A percentile compares a stretch with the other conserved stretches of the same genome.
Evolutionary conservation across 2,113 vertebrate species (phyloP).

Genomic region (Nothocercus julius): DNA sequence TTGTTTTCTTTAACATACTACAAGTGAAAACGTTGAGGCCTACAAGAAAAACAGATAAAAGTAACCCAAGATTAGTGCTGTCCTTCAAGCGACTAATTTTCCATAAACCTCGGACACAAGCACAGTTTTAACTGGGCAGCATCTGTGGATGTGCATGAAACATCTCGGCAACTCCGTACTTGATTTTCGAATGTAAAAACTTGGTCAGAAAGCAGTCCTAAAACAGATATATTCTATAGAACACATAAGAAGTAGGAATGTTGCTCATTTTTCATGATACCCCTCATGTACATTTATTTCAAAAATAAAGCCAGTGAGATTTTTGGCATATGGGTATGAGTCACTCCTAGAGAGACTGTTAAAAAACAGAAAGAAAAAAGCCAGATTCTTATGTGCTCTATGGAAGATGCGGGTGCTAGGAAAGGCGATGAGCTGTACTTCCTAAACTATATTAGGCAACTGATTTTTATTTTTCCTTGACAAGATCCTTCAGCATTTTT

Average conservation of each 20-base stretch:
- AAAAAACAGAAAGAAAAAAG: conserved; percentile 18
- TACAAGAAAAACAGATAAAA: neutral
- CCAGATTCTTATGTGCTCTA: neutral
- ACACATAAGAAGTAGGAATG: neutral
- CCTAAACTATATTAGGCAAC: conserved; percentile 15
- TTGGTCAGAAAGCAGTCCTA: neutral
- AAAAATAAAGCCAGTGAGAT: conserved; percentile 23
- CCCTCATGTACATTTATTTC: conserved; percentile 32
- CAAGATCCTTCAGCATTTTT: neutral
- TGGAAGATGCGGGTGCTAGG: conserved; percentile 3
- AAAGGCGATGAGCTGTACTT: neutral
- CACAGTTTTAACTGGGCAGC: neutral
- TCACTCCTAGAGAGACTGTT: conserved; percentile 23
- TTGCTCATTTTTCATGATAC: conserved; percentile 47
- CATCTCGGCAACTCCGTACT: neutral
- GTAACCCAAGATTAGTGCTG: neutral
- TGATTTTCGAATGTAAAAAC: neutral
- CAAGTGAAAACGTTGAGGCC: neutral
- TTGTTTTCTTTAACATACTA: neutral
- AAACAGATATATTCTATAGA: neutral
- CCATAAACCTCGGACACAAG: neutral
- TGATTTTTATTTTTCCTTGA: neutral
- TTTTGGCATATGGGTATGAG: conserved; percentile 60
- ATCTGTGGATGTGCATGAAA: neutral
- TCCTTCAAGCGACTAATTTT: neutral